These are phyloP conservation scores for Physocephala rufipes DNA, from an alignment of 2,888 invertebrate species.

Conservation along the genomic window DNA sequence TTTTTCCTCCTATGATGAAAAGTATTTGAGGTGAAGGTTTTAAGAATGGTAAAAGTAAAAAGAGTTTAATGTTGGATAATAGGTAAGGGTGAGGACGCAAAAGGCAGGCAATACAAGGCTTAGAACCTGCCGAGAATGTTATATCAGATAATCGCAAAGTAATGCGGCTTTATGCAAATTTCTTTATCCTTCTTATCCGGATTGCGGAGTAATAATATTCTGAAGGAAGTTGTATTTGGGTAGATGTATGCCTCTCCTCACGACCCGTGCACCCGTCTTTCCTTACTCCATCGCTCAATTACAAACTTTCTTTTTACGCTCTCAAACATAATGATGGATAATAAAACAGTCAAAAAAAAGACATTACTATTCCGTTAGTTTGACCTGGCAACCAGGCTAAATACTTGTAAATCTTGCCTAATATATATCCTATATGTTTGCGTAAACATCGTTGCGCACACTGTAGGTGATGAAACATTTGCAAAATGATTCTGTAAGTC, in stretches of 20 bases:
- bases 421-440: neutral
- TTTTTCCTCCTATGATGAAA: too few relatives aligned
- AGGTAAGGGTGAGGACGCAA: too few relatives aligned
- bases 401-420: too few relatives aligned
- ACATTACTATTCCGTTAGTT: slow-evolving; percentile 28
- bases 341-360: slow-evolving; percentile 36
- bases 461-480: too few relatives aligned
- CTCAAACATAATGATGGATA: slow-evolving; percentile 21
- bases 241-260: neutral
- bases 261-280: neutral
- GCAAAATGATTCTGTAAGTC: too few relatives aligned
- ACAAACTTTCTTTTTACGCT: slow-evolving; percentile 26
- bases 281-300: neutral
- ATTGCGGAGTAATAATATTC: neutral
- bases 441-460: too few relatives aligned
- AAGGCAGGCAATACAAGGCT: neutral
- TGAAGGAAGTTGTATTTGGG: neutral
- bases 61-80: neutral
- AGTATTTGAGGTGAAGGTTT: too few relatives aligned
- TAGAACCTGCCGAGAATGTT: too few relatives aligned
- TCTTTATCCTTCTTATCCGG: slow-evolving; percentile 18
- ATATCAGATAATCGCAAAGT: too few relatives aligned
- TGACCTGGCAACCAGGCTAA: slow-evolving; percentile 30
- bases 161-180: slow-evolving; percentile 12
- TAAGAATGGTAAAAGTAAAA: neutral